phyloP scores from a whole-genome alignment of 2,113 vertebrate genomes.

The Neolamprologus toae region DNA sequence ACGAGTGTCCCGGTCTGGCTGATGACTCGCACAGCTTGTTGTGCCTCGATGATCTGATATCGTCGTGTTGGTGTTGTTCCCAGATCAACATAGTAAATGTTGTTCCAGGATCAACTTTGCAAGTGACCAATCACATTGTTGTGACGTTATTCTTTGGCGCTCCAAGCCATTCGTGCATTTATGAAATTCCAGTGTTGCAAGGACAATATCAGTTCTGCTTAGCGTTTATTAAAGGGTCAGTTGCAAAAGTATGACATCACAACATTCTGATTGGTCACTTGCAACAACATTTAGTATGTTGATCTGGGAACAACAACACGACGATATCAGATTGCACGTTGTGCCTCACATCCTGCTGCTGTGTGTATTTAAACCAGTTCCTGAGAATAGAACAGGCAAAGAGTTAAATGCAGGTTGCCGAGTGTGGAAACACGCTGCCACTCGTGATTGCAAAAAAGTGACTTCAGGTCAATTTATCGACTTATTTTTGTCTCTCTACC shows the following conservation, averaged over 20 bases:
- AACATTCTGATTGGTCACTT: not conserved
- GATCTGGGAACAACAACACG: too few relatives aligned
- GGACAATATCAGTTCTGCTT: accelerated
- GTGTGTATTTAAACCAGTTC: not conserved
- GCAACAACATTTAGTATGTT: accelerated
- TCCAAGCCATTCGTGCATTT: accelerated
- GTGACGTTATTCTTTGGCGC: accelerated
- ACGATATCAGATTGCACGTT: too few relatives aligned
- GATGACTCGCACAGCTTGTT: not conserved
- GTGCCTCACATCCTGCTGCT: not conserved
- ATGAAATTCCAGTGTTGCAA: not conserved
- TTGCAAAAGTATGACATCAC: accelerated
- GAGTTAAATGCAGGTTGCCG: not conserved
- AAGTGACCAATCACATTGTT: not conserved
- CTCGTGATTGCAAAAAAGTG: not conserved
- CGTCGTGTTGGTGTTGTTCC: not conserved
- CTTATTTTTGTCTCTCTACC: slow-evolving; percentile 31
- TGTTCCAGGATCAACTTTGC: not conserved
- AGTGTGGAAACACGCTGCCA: not conserved
- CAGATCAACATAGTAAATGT: not conserved
- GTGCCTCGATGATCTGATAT: not conserved
- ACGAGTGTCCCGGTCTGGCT: not conserved
- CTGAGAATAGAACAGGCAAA: not conserved
- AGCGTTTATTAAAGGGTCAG: not conserved
- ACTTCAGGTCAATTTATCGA: slow-evolving; percentile 42